Conservation (phyloP, 2,797 vertebrate genomes). For the Channallabes apus region DNA sequence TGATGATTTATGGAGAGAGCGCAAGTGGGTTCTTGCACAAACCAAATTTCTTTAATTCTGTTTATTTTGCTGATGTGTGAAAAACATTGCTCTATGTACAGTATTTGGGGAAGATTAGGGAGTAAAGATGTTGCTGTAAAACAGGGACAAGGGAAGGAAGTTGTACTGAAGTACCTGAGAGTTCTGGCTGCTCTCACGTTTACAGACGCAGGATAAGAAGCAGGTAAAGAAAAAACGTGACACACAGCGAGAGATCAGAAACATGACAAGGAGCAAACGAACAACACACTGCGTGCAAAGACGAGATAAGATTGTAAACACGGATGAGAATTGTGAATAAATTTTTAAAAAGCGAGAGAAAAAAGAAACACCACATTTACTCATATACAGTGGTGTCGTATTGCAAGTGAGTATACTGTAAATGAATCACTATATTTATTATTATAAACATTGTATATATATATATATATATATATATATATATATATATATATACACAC, state of each 20-base stretch:
- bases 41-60: neutral
- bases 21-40: neutral
- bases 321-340: neutral
- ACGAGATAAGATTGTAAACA: neutral
- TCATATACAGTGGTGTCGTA: too few relatives aligned
- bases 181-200: conserved; percentile 59
- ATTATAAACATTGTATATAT: too few relatives aligned
- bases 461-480: too few relatives aligned
- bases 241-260: conserved; percentile 61
- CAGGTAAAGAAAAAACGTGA: conserved; percentile 65
- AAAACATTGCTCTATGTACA: neutral
- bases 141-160: conserved; percentile 57
- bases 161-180: conserved; percentile 65
- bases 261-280: neutral
- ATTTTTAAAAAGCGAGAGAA: neutral
- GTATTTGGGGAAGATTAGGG: neutral
- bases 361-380: neutral
- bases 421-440: too few relatives aligned
- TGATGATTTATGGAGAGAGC: too few relatives aligned
- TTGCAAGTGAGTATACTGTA: too few relatives aligned
- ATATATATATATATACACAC: too few relatives aligned
- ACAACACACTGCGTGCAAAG: neutral
- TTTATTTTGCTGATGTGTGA: neutral
- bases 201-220: conserved; percentile 60
- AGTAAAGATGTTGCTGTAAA: neutral